These are phyloP conservation scores for Omphaloscelis lunosa DNA, from an alignment of 2,888 invertebrate genomes.

Conservation along the genomic window DNA sequence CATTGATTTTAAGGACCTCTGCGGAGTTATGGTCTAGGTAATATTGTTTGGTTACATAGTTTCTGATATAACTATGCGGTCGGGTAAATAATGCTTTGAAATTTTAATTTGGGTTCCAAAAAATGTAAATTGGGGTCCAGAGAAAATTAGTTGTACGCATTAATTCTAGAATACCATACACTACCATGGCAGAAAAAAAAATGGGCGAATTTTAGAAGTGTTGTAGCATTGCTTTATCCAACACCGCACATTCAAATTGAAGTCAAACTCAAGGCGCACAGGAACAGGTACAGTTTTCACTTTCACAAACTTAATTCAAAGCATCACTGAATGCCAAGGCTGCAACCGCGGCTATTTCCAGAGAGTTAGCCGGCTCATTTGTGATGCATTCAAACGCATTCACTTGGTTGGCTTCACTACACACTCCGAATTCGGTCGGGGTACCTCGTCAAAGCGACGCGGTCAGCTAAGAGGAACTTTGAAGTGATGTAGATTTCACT, in stretches of 20 bases:
- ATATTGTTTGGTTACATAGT: conserved; percentile 1
- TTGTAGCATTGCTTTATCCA: neutral
- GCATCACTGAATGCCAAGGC: conserved; percentile 35
- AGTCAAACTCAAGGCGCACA: neutral
- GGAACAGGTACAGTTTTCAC: neutral
- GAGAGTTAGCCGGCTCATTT: conserved; percentile 64
- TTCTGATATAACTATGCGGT: neutral
- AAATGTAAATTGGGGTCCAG: too few species aligned
- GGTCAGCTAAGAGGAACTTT: conserved; percentile 39
- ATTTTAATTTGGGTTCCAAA: neutral
- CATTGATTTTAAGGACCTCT: conserved; percentile 49
- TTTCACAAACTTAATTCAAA: conserved; percentile 16
- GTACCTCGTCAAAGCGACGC: conserved; percentile 46
- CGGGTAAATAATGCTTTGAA: neutral
- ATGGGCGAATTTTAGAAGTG: too few species aligned
- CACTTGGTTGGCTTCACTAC: conserved; percentile 51
- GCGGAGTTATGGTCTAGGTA: neutral
- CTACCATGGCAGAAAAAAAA: neutral
- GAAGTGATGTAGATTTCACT: conserved; percentile 17
- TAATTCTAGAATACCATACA: too few species aligned
- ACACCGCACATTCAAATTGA: too few species aligned
- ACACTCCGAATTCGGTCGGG: conserved; percentile 41
- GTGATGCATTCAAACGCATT: conserved; percentile 56
- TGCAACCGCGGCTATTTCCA: conserved; percentile 50
- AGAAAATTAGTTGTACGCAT: too few species aligned